Conservation (phyloP, 2,113 vertebrate genomes). For the Clarias batrachus region DNA sequence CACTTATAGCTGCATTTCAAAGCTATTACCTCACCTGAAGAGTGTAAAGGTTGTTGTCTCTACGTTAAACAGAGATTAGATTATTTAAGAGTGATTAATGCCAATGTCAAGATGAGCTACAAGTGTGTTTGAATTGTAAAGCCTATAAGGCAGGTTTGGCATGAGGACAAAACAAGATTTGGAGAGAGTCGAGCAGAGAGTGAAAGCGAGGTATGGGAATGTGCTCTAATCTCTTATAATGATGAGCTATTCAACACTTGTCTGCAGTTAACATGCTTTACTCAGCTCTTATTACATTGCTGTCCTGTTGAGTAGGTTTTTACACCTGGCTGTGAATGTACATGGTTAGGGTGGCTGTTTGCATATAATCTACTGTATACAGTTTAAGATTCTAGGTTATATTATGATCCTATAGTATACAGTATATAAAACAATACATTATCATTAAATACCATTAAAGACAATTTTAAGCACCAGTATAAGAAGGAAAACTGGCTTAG, state of each 20-base stretch:
- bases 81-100: conserved; percentile 35
- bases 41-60: conserved; percentile 6
- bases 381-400: background rate
- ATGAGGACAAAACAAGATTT: conserved; percentile 36
- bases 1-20: conserved; percentile 27
- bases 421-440: background rate
- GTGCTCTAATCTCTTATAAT: conserved; percentile 54
- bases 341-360: background rate
- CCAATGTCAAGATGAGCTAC: conserved; percentile 16
- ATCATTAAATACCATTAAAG: background rate
- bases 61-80: conserved; percentile 32
- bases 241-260: conserved; percentile 57
- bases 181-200: conserved; percentile 34
- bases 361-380: background rate
- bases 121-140: conserved; percentile 32
- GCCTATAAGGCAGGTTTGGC: conserved; percentile 45
- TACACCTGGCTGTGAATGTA: background rate
- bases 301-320: conserved; percentile 29
- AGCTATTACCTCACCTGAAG: conserved; percentile 19
- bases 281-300: conserved; percentile 34
- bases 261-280: conserved; percentile 38
- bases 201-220: conserved; percentile 39
- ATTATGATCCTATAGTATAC: background rate
- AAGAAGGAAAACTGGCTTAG: background rate
- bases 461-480: background rate